Conservation (phyloP, 2,888 invertebrate species). For the Neoitamus cyanurus region DNA sequence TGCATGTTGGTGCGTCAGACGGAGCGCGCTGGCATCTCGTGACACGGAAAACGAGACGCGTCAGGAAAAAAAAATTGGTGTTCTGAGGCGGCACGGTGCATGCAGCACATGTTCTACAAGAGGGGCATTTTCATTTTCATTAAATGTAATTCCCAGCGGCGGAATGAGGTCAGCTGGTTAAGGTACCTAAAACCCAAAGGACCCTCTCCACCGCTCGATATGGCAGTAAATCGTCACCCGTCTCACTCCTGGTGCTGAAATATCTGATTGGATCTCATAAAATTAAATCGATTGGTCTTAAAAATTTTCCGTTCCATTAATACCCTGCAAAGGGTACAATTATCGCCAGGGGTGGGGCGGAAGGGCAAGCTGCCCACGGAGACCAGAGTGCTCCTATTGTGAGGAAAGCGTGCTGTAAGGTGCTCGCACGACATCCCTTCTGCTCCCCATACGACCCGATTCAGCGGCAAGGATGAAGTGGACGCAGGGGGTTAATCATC, state of each 20-base stretch:
- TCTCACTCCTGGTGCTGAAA: not conserved
- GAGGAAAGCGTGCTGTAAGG: not conserved
- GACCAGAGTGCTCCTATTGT: not conserved
- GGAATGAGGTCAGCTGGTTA: not conserved
- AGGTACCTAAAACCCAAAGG: not conserved
- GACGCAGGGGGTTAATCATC: conserved; percentile 41
- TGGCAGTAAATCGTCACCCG: not conserved
- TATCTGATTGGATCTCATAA: conserved; percentile 40
- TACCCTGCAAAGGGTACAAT: conserved; percentile 27
- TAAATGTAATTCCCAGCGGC: not conserved
- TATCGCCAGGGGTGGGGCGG: not conserved
- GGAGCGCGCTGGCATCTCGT: not conserved
- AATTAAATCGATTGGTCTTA: conserved; percentile 41
- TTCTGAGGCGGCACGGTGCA: not conserved
- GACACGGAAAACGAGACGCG: not conserved
- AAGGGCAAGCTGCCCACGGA: not conserved
- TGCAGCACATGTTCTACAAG: not conserved
- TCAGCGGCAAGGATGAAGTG: not conserved
- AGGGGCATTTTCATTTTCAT: not conserved
- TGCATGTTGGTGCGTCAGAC: conserved; percentile 24
- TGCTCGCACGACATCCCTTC: not conserved
- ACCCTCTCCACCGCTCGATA: not conserved
- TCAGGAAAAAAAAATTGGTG: not conserved
- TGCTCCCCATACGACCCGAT: not conserved
- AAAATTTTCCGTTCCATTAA: conserved; percentile 39